phyloP scores from a whole-genome alignment of 2,797 vertebrate genomes.

The Lepus townsendii region DNA sequence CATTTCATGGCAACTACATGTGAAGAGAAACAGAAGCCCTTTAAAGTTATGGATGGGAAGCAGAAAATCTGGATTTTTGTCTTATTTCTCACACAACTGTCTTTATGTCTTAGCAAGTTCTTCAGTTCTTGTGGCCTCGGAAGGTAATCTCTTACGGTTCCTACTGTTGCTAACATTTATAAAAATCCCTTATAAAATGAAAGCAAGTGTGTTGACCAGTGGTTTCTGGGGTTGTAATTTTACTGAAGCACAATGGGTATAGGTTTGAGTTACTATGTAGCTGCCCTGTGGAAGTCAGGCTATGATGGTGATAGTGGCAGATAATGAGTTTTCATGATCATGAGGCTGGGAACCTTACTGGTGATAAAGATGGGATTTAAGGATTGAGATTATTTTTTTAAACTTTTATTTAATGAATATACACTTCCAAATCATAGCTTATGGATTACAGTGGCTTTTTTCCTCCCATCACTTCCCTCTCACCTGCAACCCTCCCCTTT shows the following conservation, averaged over 20 bases:
- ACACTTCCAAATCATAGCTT: no score
- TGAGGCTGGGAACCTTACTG: not conserved
- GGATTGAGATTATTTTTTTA: not conserved
- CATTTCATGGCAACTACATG: not conserved
- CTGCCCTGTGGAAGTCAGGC: not conserved
- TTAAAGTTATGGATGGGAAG: not conserved
- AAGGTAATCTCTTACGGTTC: not conserved
- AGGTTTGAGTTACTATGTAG: not conserved
- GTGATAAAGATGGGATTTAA: slow-evolving; percentile 17
- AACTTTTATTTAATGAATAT: no score
- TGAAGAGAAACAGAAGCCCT: slow-evolving; percentile 8
- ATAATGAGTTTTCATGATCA: slow-evolving; percentile 42
- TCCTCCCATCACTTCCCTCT: no score
- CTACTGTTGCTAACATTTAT: slow-evolving; percentile 34
- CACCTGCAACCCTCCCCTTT: no score
- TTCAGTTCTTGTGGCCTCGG: not conserved
- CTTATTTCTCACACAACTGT: not conserved
- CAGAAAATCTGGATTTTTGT: slow-evolving; percentile 11
- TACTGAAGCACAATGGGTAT: not conserved
- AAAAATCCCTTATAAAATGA: slow-evolving; percentile 43
- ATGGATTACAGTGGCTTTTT: no score
- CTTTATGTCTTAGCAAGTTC: not conserved
- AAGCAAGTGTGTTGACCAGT: slow-evolving; percentile 8
- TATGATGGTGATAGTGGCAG: not conserved
- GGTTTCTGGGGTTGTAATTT: slow-evolving; percentile 42